phyloP scores from a whole-genome alignment of 2,797 vertebrate genomes.

The Antennarius maculatus region DNA sequence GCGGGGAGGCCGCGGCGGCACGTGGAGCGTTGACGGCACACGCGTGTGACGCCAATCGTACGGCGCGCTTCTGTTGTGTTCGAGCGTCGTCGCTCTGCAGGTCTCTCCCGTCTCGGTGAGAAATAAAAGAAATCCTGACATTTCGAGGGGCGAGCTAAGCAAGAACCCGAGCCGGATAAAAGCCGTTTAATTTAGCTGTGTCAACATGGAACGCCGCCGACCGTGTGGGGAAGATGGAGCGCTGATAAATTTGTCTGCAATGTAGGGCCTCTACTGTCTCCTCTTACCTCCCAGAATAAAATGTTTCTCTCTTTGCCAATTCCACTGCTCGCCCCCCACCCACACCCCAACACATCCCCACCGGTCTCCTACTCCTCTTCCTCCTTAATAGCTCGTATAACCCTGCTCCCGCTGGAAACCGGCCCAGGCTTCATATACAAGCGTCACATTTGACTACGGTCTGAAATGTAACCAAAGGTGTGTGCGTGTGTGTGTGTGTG shows the following conservation, averaged over 20 bases:
- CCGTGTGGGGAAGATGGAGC: conserved; percentile 17
- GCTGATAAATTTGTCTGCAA: conserved; percentile 63
- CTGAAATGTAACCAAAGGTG: conserved; percentile 34
- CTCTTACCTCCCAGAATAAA: conserved; percentile 56
- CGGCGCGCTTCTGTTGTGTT: background rate
- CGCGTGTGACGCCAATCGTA: background rate
- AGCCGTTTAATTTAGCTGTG: conserved; percentile 80
- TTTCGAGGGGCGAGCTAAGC: conserved; percentile 64
- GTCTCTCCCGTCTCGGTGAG: conserved; percentile 41
- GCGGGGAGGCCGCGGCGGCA: conserved; percentile 1
- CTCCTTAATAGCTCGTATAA: conserved; percentile 41
- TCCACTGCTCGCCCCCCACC: conserved; percentile 18
- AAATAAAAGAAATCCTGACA: conserved; percentile 60
- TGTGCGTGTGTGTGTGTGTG: background rate
- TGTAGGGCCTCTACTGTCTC: conserved; percentile 48
- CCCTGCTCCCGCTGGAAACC: conserved; percentile 42
- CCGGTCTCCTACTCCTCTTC: background rate
- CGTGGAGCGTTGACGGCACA: conserved; percentile 18
- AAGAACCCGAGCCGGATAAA: conserved; percentile 75
- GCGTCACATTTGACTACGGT: conserved; percentile 61
- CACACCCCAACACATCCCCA: too few relatives aligned
- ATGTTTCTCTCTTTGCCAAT: conserved; percentile 35
- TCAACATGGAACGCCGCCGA: conserved; percentile 75
- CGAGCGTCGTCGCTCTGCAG: conserved; percentile 6
- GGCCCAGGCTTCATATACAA: conserved; percentile 59